Percentiles rank a stretch among this genome's conserved stretches.
These are phyloP conservation scores for Phyllostomus hastatus DNA, from an alignment of 2,113 vertebrate genomes.

Conservation along the genomic window DNA sequence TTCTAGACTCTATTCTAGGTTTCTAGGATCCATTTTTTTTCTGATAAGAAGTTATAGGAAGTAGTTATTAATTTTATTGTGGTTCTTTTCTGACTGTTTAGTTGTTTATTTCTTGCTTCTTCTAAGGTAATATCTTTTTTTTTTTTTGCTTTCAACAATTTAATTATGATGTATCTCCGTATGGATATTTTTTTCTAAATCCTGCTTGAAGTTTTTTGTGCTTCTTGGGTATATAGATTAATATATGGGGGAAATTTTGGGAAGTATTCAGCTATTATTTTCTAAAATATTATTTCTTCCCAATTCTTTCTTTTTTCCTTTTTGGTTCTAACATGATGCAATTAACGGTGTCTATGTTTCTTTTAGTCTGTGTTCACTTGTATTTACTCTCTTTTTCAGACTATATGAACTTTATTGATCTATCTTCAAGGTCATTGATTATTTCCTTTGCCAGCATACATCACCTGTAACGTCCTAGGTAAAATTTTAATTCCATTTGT, in stretches of 20 bases:
- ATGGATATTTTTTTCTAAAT: neutral
- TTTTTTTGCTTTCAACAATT: neutral
- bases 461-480: neutral
- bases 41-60: neutral
- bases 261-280: neutral
- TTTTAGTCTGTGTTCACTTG: neutral
- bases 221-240: neutral
- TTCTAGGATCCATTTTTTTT: neutral
- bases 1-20: neutral
- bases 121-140: neutral
- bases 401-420: neutral
- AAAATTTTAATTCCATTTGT: neutral
- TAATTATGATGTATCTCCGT: neutral
- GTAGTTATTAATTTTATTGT: neutral
- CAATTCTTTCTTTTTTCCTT: neutral
- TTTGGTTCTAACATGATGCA: neutral
- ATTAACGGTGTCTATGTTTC: neutral
- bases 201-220: neutral
- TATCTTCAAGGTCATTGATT: neutral
- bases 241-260: neutral
- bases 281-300: neutral
- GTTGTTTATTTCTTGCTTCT: neutral
- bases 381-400: neutral
- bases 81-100: neutral
- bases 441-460: neutral